phyloP scores from a whole-genome alignment of 2,113 vertebrate species.

The Anoura caudifer region DNA sequence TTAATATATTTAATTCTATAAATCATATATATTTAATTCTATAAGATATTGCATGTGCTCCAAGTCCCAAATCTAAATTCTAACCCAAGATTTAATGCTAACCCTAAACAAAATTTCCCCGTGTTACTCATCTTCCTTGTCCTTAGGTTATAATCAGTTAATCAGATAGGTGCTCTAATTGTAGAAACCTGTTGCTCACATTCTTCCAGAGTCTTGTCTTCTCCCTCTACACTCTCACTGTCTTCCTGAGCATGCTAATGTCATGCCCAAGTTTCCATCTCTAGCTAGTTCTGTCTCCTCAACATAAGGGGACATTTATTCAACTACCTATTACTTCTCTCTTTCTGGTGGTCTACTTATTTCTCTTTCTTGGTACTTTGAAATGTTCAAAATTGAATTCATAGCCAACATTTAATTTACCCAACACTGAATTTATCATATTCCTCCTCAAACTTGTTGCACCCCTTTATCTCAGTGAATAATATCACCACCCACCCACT shows the following conservation, averaged over 20 bases:
- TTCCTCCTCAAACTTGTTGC: not conserved
- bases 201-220: not conserved
- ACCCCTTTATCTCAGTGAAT: not conserved
- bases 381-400: not conserved
- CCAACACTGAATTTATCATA: not conserved
- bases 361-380: not conserved
- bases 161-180: not conserved
- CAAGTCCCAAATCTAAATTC: not conserved
- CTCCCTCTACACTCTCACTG: not conserved
- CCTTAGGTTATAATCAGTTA: not conserved
- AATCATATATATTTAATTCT: not conserved
- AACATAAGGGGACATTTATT: not conserved
- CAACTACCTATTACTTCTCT: not conserved
- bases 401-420: not conserved
- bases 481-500: not conserved
- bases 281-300: not conserved
- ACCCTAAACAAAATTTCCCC: not conserved
- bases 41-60: not conserved
- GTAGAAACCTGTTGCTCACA: not conserved
- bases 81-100: not conserved
- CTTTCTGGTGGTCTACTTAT: not conserved
- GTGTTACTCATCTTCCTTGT: not conserved
- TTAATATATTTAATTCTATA: not conserved
- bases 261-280: not conserved
- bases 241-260: not conserved